Percentiles rank a stretch among this genome's conserved stretches.
Evolutionary conservation across 1,140 invertebrate genomes (phyloP).

Genomic region (Triops cancriformis): DNA sequence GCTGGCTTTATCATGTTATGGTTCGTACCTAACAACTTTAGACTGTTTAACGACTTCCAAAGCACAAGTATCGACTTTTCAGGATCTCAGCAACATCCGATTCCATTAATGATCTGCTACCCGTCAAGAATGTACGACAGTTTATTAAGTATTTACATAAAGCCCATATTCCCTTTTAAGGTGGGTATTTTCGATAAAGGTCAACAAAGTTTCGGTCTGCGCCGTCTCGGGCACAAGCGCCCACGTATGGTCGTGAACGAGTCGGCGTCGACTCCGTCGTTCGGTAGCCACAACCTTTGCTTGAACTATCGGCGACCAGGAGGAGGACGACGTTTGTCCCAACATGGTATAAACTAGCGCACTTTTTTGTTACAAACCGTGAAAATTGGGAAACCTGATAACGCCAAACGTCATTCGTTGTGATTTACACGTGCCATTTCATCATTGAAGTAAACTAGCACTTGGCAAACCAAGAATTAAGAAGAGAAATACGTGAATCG

Average conservation of each 20-base stretch:
- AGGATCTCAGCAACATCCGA: no score
- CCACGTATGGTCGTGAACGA: neutral
- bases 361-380: neutral
- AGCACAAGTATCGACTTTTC: no score
- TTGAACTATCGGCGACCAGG: neutral
- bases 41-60: neutral
- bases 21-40: neutral
- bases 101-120: no score
- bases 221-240: constrained; percentile 5
- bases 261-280: neutral
- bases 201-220: neutral
- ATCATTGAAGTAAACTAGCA: neutral
- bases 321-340: neutral
- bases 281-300: neutral
- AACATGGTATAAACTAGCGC: neutral
- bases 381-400: neutral
- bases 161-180: no score
- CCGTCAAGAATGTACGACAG: no score
- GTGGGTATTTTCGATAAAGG: neutral
- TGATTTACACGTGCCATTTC: neutral
- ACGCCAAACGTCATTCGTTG: neutral
- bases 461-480: neutral
- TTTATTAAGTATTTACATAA: no score
- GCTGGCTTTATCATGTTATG: neutral
- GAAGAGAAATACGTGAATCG: neutral